Percentiles rank a stretch among this genome's conserved stretches.
Evolutionary conservation across 2,113 vertebrate genomes (phyloP).

Genomic region (Irena cyanogastra): DNA sequence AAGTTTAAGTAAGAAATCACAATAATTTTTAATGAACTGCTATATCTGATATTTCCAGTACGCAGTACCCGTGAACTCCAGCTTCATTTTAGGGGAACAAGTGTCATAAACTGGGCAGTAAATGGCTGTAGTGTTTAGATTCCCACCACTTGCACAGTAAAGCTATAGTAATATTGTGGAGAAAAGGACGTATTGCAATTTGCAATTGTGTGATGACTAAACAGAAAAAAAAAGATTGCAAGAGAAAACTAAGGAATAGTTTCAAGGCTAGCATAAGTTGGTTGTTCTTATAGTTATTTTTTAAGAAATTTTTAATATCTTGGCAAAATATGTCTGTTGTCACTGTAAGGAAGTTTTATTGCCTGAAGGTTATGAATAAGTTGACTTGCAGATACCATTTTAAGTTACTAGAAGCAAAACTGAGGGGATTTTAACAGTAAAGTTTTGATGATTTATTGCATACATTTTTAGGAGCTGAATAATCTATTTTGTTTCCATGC

Average conservation of each 20-base stretch:
- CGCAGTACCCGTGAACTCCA: background rate
- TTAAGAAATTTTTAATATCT: background rate
- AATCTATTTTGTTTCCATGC: background rate
- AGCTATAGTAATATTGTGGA: background rate
- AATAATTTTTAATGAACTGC: background rate
- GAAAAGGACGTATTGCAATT: background rate
- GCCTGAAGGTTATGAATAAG: slow-evolving; percentile 18
- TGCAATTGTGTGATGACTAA: background rate
- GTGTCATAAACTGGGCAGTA: background rate
- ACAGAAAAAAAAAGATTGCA: background rate
- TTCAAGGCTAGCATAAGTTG: background rate
- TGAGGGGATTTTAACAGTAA: background rate
- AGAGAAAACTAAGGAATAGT: background rate
- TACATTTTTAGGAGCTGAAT: background rate
- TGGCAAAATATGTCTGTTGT: background rate
- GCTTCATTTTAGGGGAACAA: background rate
- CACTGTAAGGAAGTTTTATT: background rate
- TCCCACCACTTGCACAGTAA: background rate
- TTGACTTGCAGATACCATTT: background rate
- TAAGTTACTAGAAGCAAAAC: background rate
- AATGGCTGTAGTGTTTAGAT: background rate
- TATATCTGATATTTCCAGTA: background rate
- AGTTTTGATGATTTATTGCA: background rate
- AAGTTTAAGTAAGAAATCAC: background rate
- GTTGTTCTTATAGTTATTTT: background rate